phyloP scores from a whole-genome alignment of 1,140 invertebrate genomes.

The Orius insidiosus region DNA sequence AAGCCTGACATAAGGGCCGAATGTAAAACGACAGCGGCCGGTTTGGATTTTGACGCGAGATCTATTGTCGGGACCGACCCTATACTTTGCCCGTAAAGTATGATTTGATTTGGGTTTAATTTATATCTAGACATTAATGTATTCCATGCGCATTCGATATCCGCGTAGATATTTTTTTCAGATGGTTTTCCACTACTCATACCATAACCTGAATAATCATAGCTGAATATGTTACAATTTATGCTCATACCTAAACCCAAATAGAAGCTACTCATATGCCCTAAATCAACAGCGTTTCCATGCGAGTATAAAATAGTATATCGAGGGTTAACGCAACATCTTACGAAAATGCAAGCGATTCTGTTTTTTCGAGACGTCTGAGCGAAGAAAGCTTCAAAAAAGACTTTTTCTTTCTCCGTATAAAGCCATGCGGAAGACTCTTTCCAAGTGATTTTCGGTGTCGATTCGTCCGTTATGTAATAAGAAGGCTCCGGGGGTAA shows the following conservation, averaged over 20 bases:
- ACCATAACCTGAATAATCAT: constrained; percentile 55
- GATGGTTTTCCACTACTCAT: constrained; percentile 43
- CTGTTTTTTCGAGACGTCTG: constrained; percentile 37
- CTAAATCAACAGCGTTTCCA: constrained; percentile 48
- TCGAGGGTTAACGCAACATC: constrained; percentile 33
- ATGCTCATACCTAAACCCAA: constrained; percentile 45
- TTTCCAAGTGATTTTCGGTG: constrained; percentile 15
- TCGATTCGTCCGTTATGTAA: constrained; percentile 25
- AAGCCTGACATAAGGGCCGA: constrained; percentile 17
- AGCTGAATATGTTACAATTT: constrained; percentile 58
- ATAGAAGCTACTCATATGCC: constrained; percentile 53
- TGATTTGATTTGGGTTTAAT: constrained; percentile 45
- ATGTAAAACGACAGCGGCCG: constrained; percentile 45
- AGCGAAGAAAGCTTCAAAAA: constrained; percentile 35
- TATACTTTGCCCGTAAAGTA: constrained; percentile 54
- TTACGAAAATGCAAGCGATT: constrained; percentile 50
- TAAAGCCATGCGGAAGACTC: constrained; percentile 22
- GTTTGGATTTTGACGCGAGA: constrained; percentile 43
- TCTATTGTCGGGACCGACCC: constrained; percentile 52
- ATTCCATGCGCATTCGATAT: constrained; percentile 51
- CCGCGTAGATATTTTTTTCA: constrained; percentile 59
- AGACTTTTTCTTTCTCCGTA: background rate
- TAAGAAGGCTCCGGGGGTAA: constrained; percentile 56
- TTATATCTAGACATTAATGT: constrained; percentile 38
- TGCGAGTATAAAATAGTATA: constrained; percentile 59